Conservation (phyloP, 1,140 invertebrate genomes). For the Apocrypta bakeri region DNA sequence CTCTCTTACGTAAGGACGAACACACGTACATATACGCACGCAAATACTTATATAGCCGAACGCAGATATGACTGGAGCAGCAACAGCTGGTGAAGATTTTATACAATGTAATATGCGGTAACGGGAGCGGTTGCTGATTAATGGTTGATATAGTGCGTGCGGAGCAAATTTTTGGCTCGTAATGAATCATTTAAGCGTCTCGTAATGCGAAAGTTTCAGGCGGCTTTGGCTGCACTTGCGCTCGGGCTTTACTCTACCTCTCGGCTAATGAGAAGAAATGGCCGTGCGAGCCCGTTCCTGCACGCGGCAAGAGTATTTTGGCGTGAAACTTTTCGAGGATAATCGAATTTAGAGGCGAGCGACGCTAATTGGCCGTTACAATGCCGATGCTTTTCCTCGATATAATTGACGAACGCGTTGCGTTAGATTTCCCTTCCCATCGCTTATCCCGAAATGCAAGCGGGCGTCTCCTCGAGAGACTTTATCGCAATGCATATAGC, state of each 20-base stretch:
- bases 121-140: not conserved
- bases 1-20: slow-evolving; percentile 34
- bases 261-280: not conserved
- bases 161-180: not conserved
- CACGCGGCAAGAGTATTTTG: not conserved
- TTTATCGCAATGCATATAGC: too few relatives aligned
- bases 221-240: not conserved
- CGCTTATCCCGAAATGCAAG: too few relatives aligned
- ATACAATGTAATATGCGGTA: not conserved
- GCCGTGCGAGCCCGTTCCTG: too few relatives aligned
- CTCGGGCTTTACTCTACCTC: too few relatives aligned
- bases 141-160: not conserved
- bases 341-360: too few relatives aligned
- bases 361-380: not conserved
- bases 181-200: not conserved
- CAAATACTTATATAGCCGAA: not conserved
- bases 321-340: not conserved
- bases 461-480: too few relatives aligned
- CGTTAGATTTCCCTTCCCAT: too few relatives aligned
- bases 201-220: not conserved
- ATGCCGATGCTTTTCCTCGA: too few relatives aligned
- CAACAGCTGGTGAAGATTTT: not conserved
- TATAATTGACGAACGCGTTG: too few relatives aligned
- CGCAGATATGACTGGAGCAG: not conserved
- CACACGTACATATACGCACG: not conserved